A percentile compares a stretch with the other conserved stretches of the same genome.
phyloP scores from a whole-genome alignment of 2,113 vertebrate genomes.

The Stigmatopora argus region DNA sequence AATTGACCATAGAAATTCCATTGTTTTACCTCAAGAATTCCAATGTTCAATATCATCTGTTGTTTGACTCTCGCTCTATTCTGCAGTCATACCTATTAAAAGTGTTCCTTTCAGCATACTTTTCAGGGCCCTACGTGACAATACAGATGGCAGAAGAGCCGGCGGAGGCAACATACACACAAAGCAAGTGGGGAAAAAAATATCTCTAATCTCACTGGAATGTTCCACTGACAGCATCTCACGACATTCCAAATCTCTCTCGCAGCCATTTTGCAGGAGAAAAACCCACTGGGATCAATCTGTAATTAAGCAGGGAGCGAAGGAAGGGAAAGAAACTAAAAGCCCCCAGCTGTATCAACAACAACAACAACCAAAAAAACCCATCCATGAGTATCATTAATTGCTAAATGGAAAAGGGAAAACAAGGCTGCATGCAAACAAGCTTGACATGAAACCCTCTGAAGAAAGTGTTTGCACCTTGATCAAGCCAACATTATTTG shows the following conservation, averaged over 20 bases:
- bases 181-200: slow-evolving; percentile 38
- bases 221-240: slow-evolving; percentile 54
- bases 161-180: slow-evolving; percentile 30
- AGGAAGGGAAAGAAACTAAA: slow-evolving; percentile 7
- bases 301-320: slow-evolving; percentile 30
- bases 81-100: slow-evolving; percentile 53
- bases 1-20: too few species aligned
- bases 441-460: background rate
- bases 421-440: slow-evolving; percentile 17
- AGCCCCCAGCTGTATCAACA: slow-evolving; percentile 21
- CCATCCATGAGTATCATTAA: background rate
- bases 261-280: slow-evolving; percentile 20
- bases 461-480: background rate
- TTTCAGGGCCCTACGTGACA: slow-evolving; percentile 47
- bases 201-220: slow-evolving; percentile 54
- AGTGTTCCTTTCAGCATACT: slow-evolving; percentile 51
- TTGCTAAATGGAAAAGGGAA: slow-evolving; percentile 14
- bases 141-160: slow-evolving; percentile 34
- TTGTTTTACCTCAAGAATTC: too few species aligned
- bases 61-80: slow-evolving; percentile 34
- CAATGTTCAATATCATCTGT: too few species aligned
- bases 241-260: slow-evolving; percentile 31
- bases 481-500: background rate
- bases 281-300: slow-evolving; percentile 41
- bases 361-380: slow-evolving; percentile 5